Evolutionary conservation across 1,140 invertebrate genomes (phyloP).

Genomic region (Hypsibius dujardini): DNA sequence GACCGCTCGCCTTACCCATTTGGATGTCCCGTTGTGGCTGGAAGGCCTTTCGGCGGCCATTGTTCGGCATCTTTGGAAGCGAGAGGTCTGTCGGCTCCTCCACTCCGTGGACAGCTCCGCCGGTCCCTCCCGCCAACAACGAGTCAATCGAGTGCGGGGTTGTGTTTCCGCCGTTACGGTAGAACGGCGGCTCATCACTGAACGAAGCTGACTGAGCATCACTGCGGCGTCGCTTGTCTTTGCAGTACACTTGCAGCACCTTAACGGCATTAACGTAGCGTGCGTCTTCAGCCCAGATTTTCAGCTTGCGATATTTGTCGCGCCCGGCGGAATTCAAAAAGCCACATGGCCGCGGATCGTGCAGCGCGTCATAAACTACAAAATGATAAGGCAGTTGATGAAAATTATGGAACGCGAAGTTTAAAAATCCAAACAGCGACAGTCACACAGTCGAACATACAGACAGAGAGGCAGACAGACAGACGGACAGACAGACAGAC

Average conservation of each 20-base stretch:
- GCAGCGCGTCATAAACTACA: constrained; percentile 9
- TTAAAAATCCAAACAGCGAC: too few species aligned
- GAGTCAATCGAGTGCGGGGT: not conserved
- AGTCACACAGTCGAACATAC: too few species aligned
- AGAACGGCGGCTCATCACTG: not conserved
- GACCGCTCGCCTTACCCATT: too few species aligned
- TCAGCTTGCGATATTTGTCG: constrained; percentile 15
- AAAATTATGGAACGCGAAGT: too few species aligned
- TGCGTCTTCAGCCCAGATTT: constrained; percentile 9
- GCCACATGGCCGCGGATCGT: not conserved
- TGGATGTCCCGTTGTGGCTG: not conserved
- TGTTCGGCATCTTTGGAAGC: not conserved
- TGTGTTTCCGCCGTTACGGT: not conserved
- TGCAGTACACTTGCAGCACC: constrained; percentile 13
- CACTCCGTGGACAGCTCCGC: not conserved
- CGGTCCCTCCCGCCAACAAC: not conserved
- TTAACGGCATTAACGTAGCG: constrained; percentile 6
- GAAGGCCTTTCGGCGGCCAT: constrained; percentile 4
- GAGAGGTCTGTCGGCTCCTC: constrained; percentile 11
- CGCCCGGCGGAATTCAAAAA: not conserved
- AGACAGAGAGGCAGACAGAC: too few species aligned
- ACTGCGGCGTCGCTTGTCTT: not conserved
- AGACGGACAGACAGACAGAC: too few species aligned
- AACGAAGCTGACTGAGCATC: too few species aligned
- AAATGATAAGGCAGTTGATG: too few species aligned